Conservation (phyloP, 2,113 vertebrate species). For the Rhinolophus sinicus region DNA sequence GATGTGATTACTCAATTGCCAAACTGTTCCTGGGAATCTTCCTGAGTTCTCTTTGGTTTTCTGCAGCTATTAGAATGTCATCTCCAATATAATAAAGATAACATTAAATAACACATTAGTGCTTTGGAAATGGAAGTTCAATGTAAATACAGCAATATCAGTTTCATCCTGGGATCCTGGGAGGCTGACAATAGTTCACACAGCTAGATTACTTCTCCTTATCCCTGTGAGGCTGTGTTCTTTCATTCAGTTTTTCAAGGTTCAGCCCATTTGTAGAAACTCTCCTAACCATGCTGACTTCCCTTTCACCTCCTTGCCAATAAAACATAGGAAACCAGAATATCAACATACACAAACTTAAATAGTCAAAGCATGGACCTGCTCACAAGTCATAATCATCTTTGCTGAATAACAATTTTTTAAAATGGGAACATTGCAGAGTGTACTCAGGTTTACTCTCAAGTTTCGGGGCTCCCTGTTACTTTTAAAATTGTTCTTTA, state of each 20-base stretch:
- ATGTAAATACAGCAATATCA: neutral
- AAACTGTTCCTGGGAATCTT: conserved; percentile 60
- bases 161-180: neutral
- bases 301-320: neutral
- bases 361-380: neutral
- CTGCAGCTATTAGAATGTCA: conserved; percentile 17
- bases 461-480: neutral
- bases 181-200: neutral
- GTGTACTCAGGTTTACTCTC: neutral
- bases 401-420: neutral
- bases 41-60: conserved; percentile 26
- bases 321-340: neutral
- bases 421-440: neutral
- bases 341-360: neutral
- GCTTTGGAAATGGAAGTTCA: neutral
- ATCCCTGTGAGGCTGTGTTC: neutral
- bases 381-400: neutral
- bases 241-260: neutral
- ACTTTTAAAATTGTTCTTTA: neutral
- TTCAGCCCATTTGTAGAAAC: neutral
- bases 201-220: neutral
- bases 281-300: neutral
- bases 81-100: neutral
- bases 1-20: conserved; percentile 47
- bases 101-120: neutral